These are phyloP conservation scores for Epizoanthus fatuus DNA, from an alignment of 92 coral and sea anemone species.

Conservation along the genomic window DNA sequence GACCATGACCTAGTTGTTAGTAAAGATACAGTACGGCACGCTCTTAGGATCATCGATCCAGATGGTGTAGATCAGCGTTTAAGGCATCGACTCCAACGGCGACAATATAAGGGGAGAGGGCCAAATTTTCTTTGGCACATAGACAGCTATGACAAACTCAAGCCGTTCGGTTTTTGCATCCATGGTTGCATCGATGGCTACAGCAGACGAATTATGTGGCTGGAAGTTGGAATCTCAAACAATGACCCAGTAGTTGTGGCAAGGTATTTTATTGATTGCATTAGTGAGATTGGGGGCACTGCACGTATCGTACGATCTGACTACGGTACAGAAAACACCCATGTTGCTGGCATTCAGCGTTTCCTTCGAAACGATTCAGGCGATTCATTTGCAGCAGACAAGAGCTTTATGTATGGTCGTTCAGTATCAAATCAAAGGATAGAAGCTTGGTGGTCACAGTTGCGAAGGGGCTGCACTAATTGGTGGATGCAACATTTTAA, in stretches of 20 bases:
- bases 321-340: conserved; percentile 12
- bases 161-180: not conserved
- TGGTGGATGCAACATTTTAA: too few relatives aligned
- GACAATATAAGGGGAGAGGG: too few relatives aligned
- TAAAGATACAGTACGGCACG: too few relatives aligned
- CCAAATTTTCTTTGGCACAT: too few relatives aligned
- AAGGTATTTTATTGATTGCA: conserved; percentile 6
- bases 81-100: too few relatives aligned
- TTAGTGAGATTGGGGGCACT: conserved; percentile 10
- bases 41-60: too few relatives aligned
- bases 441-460: too few relatives aligned
- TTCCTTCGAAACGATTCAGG: not conserved
- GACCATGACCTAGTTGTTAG: too few relatives aligned
- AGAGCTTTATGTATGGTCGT: too few relatives aligned
- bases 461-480: not conserved
- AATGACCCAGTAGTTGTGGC: not conserved
- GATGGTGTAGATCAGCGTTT: too few relatives aligned
- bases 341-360: conserved; percentile 5
- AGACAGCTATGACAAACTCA: too few relatives aligned
- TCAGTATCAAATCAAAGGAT: too few relatives aligned
- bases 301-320: conserved; percentile 24
- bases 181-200: conserved; percentile 20
- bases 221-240: conserved; percentile 10
- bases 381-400: conserved; percentile 1
- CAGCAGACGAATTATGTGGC: conserved; percentile 4